Percentiles rank a stretch among this genome's conserved stretches.
Evolutionary conservation across 2,113 vertebrate genomes (phyloP).

Genomic region (Hippocampus zosterae): DNA sequence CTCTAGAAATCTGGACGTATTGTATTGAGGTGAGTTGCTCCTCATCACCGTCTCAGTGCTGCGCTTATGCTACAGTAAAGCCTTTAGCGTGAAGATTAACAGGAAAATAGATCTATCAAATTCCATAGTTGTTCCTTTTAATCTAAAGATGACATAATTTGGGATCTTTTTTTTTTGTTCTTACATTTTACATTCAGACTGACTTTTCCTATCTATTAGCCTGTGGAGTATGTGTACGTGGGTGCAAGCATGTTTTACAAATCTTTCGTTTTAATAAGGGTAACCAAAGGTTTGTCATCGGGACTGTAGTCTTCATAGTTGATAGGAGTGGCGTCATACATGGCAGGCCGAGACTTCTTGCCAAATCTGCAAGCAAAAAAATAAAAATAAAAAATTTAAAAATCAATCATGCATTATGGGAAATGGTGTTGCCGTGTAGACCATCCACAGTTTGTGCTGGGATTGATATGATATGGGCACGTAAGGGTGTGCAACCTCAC

Average conservation of each 20-base stretch:
- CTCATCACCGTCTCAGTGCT: slow-evolving; percentile 51
- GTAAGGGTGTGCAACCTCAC: neutral
- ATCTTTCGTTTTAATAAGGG: slow-evolving; percentile 99
- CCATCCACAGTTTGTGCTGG: neutral
- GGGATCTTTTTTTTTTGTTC: neutral
- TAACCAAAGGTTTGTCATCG: slow-evolving; percentile 96
- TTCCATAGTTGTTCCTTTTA: slow-evolving; percentile 46
- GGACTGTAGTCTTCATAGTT: slow-evolving; percentile 97
- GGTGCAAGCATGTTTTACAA: slow-evolving; percentile 76
- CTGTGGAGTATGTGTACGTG: slow-evolving; percentile 6
- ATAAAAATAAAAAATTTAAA: slow-evolving; percentile 2
- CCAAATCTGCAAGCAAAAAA: slow-evolving; percentile 81
- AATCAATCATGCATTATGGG: neutral
- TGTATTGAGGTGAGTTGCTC: neutral
- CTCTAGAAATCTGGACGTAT: too few species aligned
- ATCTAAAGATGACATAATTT: slow-evolving; percentile 38
- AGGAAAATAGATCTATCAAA: slow-evolving; percentile 70
- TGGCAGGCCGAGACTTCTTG: slow-evolving; percentile 93
- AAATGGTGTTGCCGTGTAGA: neutral
- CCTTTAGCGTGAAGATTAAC: slow-evolving; percentile 50
- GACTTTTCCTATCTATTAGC: slow-evolving; percentile 13
- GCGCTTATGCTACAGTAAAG: slow-evolving; percentile 65
- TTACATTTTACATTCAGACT: slow-evolving; percentile 48
- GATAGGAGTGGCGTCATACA: slow-evolving; percentile 96
- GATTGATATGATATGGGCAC: neutral